These are phyloP conservation scores for Spongia lamella DNA, from an alignment of 37 sponge, comb jelly and placozoan genomes.

Conservation along the genomic window DNA sequence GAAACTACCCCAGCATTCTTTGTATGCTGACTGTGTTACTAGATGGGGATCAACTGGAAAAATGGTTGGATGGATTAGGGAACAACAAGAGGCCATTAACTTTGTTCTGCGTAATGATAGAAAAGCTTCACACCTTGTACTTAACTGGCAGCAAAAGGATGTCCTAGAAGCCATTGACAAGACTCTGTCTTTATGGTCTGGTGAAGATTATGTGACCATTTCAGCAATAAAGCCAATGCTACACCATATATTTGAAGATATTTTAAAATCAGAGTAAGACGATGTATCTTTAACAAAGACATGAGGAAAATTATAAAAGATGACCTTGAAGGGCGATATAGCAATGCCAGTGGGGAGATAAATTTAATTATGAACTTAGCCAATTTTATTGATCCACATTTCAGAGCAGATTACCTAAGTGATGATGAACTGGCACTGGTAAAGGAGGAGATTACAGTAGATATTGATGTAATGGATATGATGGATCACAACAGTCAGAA, in stretches of 20 bases:
- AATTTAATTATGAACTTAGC: conserved; percentile 10
- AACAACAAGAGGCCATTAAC: conserved; percentile 40
- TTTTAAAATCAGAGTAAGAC: neutral
- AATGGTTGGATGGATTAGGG: conserved; percentile 28
- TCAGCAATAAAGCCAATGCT: conserved; percentile 34
- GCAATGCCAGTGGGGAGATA: neutral
- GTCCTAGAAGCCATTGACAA: conserved; percentile 23
- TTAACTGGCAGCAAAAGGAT: conserved; percentile 41
- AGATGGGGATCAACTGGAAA: conserved; percentile 42
- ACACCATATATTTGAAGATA: neutral
- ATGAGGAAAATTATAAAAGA: conserved; percentile 12
- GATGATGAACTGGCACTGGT: neutral
- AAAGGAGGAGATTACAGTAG: neutral
- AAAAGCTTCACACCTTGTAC: conserved; percentile 35
- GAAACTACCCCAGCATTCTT: conserved; percentile 20
- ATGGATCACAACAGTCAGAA: neutral
- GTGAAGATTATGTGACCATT: conserved; percentile 34
- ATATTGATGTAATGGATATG: neutral
- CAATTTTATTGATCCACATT: conserved; percentile 39
- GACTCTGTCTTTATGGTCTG: conserved; percentile 35
- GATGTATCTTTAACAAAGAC: conserved; percentile 42
- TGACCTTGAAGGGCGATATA: conserved; percentile 8
- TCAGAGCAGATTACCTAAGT: conserved; percentile 8
- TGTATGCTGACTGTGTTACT: conserved; percentile 20
- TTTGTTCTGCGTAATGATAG: conserved; percentile 30